Percentiles rank a stretch among this genome's conserved stretches.
These are phyloP conservation scores for Alloscopus bannaensis DNA, from an alignment of 2,888 invertebrate genomes.

Conservation along the genomic window DNA sequence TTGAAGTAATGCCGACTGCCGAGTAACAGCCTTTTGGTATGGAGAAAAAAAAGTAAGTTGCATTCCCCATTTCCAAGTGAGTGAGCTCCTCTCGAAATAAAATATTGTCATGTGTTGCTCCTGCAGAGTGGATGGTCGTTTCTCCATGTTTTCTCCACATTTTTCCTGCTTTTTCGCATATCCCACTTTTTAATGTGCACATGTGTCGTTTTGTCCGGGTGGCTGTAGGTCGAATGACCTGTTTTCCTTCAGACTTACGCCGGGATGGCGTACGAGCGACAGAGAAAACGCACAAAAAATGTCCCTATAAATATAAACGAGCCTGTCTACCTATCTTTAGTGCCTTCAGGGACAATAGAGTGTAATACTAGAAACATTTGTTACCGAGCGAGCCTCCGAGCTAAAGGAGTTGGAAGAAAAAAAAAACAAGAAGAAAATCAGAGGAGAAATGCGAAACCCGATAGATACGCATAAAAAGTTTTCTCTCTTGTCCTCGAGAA, in stretches of 20 bases:
- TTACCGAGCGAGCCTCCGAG: too few relatives aligned
- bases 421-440: constrained; percentile 15
- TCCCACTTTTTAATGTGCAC: constrained; percentile 2
- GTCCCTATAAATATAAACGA: too few relatives aligned
- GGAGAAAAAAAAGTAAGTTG: neutral
- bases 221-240: constrained; percentile 20
- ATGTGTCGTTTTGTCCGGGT: constrained; percentile 12
- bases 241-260: too few relatives aligned
- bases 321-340: too few relatives aligned
- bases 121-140: neutral
- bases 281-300: too few relatives aligned
- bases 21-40: too few relatives aligned
- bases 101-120: constrained; percentile 21
- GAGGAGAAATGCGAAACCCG: neutral
- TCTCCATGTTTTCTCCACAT: constrained; percentile 1
- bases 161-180: constrained; percentile 6
- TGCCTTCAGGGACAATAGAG: too few relatives aligned
- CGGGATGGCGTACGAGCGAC: too few relatives aligned
- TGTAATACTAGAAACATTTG: too few relatives aligned
- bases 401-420: too few relatives aligned
- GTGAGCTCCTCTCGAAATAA: constrained; percentile 30
- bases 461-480: neutral
- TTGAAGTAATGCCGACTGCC: too few relatives aligned
- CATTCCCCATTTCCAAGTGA: constrained; percentile 4
- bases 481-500: neutral